A percentile compares a stretch with the other conserved stretches of the same genome.
Conservation (phyloP, 2,113 vertebrate genomes). For the Cranoglanis bouderius region DNA sequence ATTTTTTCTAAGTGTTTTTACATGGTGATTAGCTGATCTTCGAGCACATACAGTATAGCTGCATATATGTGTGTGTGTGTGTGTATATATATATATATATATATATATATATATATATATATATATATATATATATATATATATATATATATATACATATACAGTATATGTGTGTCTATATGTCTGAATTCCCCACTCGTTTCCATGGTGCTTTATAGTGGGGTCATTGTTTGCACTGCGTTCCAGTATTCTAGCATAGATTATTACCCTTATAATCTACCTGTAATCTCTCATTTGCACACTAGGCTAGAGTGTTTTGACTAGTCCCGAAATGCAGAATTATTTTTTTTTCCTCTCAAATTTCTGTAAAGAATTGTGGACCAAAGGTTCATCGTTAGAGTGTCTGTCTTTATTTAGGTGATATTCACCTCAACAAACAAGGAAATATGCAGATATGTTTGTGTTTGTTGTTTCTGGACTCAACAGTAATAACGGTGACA, state of each 20-base stretch:
- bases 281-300: slow-evolving; percentile 79
- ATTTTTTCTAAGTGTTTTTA: slow-evolving; percentile 56
- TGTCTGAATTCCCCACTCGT: slow-evolving; percentile 63
- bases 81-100: too few species aligned
- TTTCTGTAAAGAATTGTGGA: slow-evolving; percentile 76
- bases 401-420: slow-evolving; percentile 63
- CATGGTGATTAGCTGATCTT: slow-evolving; percentile 58
- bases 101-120: too few species aligned
- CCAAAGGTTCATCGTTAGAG: slow-evolving; percentile 74
- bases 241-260: slow-evolving; percentile 75
- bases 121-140: too few species aligned
- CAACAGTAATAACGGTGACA: slow-evolving; percentile 33
- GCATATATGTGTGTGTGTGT: too few species aligned
- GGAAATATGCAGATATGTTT: slow-evolving; percentile 58
- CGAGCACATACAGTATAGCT: slow-evolving; percentile 63
- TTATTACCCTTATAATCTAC: slow-evolving; percentile 72
- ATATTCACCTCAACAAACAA: slow-evolving; percentile 66
- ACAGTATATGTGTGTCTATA: slow-evolving; percentile 24
- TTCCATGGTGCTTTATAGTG: slow-evolving; percentile 60
- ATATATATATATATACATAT: too few species aligned
- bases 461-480: slow-evolving; percentile 52
- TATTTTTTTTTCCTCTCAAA: slow-evolving; percentile 77
- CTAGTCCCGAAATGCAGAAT: slow-evolving; percentile 71
- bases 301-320: slow-evolving; percentile 78
- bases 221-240: slow-evolving; percentile 75